phyloP scores from a whole-genome alignment of 1,140 invertebrate species.

The Sitobion miscanthi region DNA sequence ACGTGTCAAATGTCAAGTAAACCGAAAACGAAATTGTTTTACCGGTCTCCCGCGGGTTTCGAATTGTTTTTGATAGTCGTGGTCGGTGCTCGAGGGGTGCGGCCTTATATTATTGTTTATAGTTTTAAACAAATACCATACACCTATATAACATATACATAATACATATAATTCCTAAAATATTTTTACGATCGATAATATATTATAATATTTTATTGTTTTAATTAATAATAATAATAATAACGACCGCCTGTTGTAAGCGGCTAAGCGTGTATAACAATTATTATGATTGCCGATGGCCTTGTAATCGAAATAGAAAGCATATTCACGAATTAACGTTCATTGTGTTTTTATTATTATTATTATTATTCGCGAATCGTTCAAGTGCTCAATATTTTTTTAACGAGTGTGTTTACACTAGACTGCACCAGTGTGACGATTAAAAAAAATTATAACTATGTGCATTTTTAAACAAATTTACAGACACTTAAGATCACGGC shows the following conservation, averaged over 20 bases:
- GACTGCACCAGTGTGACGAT: slow-evolving; percentile 2
- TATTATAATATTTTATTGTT: slow-evolving; percentile 1
- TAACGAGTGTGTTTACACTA: slow-evolving; percentile 35
- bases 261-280: not conserved
- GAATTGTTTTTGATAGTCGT: not conserved
- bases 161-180: not conserved
- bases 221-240: not conserved
- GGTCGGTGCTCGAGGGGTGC: not conserved
- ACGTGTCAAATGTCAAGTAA: not conserved
- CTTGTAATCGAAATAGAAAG: slow-evolving; percentile 21
- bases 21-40: slow-evolving; percentile 1
- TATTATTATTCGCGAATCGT: not conserved
- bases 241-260: not conserved
- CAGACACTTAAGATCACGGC: not conserved
- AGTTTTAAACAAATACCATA: not conserved
- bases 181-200: not conserved
- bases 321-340: slow-evolving; percentile 23
- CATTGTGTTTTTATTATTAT: slow-evolving; percentile 9
- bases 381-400: slow-evolving; percentile 31
- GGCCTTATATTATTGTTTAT: not conserved
- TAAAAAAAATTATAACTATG: slow-evolving; percentile 15
- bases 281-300: not conserved
- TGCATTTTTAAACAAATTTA: slow-evolving; percentile 6
- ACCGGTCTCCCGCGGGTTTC: not conserved
- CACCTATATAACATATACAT: not conserved